Base-by-base conservation (phyloP, 2,113 vertebrate species). In the Prietella phreatophila region DNA sequence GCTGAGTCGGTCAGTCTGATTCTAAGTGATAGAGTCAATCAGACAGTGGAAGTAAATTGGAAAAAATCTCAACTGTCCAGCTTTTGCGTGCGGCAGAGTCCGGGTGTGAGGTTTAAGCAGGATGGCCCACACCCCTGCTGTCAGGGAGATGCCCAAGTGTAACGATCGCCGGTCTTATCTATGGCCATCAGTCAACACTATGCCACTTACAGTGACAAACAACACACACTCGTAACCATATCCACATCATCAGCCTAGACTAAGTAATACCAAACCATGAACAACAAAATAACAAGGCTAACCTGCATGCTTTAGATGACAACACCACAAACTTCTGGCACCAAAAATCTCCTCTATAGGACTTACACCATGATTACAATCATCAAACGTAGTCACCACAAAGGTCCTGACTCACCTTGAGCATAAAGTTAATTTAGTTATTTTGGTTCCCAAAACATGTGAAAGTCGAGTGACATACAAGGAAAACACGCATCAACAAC, bases 41-140 rank as follows among this genome's bases (percentile, higher is more conserved):
- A 88, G 73, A 50, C 60, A 19, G 3, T 60, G 39, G 60, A n/a
- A 82, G 90, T 90, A 88, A 76, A 78, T 47, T 76, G 27, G 30
- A 91, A 92, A 88, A 86, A 71, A 94, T 94, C 88, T 86, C 65
- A 88, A 88, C 91, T 76, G 85, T 92, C 92, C 30, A 15, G 82
- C n/a, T 88, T 61, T 81, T 65, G 22, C 30, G 25, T 69, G 89
- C 39, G 13, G 42, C 30, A 27, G 30, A 92, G 92, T 93, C 85
- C 76, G 3, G 0, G 60, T 61, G 27, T 7, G 33, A 27, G 25
- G 69, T 75, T 22, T 13, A 27, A 30, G 36, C 71, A 69, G 33
- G 17, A 47, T 1, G 88, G 50, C 75, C 9, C 65, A 56, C 53
- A 14, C 1, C 47, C 22, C 20, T 67, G 69, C 87, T 90, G 88